A percentile compares a stretch with the other conserved stretches of the same genome.
These are phyloP conservation scores for Hirtodrosophila confusa DNA, from an alignment of 2,888 invertebrate species.

Conservation along the genomic window DNA sequence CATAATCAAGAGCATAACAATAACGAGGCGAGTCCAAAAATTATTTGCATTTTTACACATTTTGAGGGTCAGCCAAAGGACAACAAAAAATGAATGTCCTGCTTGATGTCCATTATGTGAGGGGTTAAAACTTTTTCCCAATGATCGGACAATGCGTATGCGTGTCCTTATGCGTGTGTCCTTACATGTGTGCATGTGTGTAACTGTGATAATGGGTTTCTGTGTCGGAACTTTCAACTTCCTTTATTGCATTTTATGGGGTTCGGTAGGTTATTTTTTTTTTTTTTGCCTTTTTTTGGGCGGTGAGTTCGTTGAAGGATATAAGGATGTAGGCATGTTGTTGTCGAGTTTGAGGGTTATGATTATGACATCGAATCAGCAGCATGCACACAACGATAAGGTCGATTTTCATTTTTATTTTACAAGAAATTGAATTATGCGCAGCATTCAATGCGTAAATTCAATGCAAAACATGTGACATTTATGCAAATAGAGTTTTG, in stretches of 20 bases:
- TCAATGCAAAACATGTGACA: slow-evolving; percentile 59
- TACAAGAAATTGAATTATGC: slow-evolving; percentile 56
- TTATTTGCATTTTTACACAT: slow-evolving; percentile 79
- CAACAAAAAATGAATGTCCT: slow-evolving; percentile 69
- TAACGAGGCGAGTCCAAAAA: slow-evolving; percentile 69
- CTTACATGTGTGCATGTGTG: slow-evolving; percentile 29
- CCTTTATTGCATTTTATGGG: slow-evolving; percentile 81
- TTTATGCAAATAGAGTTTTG: slow-evolving; percentile 67
- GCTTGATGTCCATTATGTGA: slow-evolving; percentile 70
- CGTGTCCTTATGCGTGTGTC: slow-evolving; percentile 8
- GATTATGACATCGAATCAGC: slow-evolving; percentile 65
- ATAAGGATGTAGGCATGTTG: slow-evolving; percentile 36
- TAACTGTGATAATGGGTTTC: slow-evolving; percentile 80
- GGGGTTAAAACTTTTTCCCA: slow-evolving; percentile 71
- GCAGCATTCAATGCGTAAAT: slow-evolving; percentile 37
- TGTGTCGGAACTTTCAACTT: slow-evolving; percentile 81
- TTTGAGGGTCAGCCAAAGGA: slow-evolving; percentile 77
- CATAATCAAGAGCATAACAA: slow-evolving; percentile 79
- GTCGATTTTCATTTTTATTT: slow-evolving; percentile 42
- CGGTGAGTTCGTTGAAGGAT: slow-evolving; percentile 41
- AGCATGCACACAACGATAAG: slow-evolving; percentile 8
- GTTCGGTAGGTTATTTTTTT: slow-evolving; percentile 32
- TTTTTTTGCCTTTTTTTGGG: slow-evolving; percentile 27
- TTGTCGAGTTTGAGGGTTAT: slow-evolving; percentile 49
- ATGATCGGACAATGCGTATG: slow-evolving; percentile 58